Evolutionary conservation across 2,113 vertebrate genomes (phyloP).

Genomic region (Tursiops truncatus): DNA sequence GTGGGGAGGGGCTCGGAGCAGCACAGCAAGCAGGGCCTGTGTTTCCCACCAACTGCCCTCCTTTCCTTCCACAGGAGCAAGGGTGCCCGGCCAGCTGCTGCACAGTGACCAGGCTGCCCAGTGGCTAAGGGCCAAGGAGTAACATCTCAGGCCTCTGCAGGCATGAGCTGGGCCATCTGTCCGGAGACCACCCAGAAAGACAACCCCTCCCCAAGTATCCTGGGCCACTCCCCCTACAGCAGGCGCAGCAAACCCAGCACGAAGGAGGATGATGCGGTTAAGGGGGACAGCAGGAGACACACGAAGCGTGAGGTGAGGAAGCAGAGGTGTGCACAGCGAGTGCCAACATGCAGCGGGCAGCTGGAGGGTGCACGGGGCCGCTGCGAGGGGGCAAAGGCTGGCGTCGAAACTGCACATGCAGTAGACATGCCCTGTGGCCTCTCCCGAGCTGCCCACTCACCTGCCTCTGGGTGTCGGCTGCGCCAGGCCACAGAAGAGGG

Average conservation of each 20-base stretch:
- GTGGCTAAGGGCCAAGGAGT: neutral
- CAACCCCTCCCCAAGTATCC: neutral
- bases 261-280: neutral
- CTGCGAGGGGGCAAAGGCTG: neutral
- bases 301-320: neutral
- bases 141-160: neutral
- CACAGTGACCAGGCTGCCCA: neutral
- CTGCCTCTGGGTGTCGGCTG: conserved; percentile 41
- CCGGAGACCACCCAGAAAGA: neutral
- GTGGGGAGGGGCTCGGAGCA: neutral
- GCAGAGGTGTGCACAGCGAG: accelerated
- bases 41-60: neutral
- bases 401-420: neutral
- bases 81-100: neutral
- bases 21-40: neutral
- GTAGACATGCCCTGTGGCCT: neutral
- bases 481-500: conserved; percentile 24
- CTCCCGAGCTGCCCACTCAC: conserved; percentile 61
- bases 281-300: neutral
- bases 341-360: conserved; percentile 3
- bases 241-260: neutral
- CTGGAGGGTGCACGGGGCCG: accelerated
- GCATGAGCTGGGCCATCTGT: neutral
- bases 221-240: neutral
- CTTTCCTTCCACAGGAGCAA: neutral